Percentiles rank a stretch among this genome's conserved stretches.
Evolutionary conservation across 2,797 vertebrate species (phyloP).

Genomic region (Neosalanx taihuensis): DNA sequence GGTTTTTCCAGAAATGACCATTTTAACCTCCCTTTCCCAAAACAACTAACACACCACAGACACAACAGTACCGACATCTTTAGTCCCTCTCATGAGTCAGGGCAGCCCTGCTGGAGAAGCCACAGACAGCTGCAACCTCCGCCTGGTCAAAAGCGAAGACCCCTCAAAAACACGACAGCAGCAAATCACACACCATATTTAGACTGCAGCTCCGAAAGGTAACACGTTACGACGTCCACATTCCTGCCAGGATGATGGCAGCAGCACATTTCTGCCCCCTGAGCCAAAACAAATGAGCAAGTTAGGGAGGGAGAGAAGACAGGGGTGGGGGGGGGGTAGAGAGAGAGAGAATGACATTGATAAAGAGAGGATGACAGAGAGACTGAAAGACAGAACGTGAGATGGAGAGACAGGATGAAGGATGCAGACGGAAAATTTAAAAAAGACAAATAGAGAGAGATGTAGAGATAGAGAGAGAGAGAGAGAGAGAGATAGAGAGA

Average conservation of each 20-base stretch:
- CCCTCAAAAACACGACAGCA: constrained; percentile 20
- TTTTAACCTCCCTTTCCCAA: background rate
- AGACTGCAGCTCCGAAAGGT: constrained; percentile 44
- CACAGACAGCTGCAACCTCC: constrained; percentile 32
- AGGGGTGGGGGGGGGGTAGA: background rate
- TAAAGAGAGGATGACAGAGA: background rate
- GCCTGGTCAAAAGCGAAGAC: constrained; percentile 36
- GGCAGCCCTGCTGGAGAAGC: constrained; percentile 20
- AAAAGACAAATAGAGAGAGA: background rate
- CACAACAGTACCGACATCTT: background rate
- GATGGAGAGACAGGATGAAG: background rate
- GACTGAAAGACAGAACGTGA: no score
- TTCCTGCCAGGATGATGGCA: constrained; percentile 44
- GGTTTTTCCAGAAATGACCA: background rate
- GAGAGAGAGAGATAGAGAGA: background rate
- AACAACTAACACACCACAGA: background rate
- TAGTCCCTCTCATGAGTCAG: background rate
- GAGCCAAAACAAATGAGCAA: constrained; percentile 46
- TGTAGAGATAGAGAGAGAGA: background rate
- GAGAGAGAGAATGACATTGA: background rate
- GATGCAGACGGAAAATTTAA: background rate
- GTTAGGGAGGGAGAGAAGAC: constrained; percentile 17
- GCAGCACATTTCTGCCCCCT: constrained; percentile 30
- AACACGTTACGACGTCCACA: constrained; percentile 29
- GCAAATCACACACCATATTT: constrained; percentile 50